phyloP scores from a whole-genome alignment of 64 coral and sea anemone species.

The Hydrozoanthus tunicans region DNA sequence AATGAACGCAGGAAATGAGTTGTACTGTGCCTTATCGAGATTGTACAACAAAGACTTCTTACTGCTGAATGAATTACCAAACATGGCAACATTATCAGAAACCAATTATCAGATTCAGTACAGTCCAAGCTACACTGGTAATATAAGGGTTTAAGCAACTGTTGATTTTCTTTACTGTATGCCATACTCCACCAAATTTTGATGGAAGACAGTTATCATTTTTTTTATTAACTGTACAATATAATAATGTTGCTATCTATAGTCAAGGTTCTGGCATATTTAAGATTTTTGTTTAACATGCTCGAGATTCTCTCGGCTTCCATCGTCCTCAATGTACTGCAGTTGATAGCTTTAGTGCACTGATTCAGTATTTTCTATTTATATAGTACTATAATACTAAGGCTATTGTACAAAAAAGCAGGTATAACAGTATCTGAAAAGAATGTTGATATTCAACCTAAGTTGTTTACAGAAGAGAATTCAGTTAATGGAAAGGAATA shows the following conservation, averaged over 20 bases:
- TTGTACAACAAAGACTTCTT: conserved; percentile 56
- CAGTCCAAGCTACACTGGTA: conserved; percentile 72
- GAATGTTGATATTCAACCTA: too few relatives aligned
- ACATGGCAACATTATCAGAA: conserved; percentile 32
- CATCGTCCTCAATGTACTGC: conserved; percentile 62
- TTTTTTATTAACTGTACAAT: conserved; percentile 64
- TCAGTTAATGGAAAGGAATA: too few relatives aligned
- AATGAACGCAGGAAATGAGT: conserved; percentile 29
- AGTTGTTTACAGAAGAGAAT: too few relatives aligned
- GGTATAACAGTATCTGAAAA: too few relatives aligned
- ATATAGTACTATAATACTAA: too few relatives aligned
- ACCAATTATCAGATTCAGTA: conserved; percentile 57
- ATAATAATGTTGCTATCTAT: conserved; percentile 63
- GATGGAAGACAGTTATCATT: conserved; percentile 56
- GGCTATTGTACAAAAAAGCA: too few relatives aligned
- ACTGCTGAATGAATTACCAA: conserved; percentile 58
- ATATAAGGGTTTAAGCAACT: not conserved
- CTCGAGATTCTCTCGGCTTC: conserved; percentile 67
- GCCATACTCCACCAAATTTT: conserved; percentile 51
- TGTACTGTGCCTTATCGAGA: conserved; percentile 57
- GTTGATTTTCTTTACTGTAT: conserved; percentile 38
- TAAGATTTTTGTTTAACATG: conserved; percentile 76
- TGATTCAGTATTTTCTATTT: conserved; percentile 67
- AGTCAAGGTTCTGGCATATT: conserved; percentile 37
- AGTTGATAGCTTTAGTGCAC: conserved; percentile 33